Conservation (phyloP, 2,888 invertebrate genomes). For the Theretra japonica region DNA sequence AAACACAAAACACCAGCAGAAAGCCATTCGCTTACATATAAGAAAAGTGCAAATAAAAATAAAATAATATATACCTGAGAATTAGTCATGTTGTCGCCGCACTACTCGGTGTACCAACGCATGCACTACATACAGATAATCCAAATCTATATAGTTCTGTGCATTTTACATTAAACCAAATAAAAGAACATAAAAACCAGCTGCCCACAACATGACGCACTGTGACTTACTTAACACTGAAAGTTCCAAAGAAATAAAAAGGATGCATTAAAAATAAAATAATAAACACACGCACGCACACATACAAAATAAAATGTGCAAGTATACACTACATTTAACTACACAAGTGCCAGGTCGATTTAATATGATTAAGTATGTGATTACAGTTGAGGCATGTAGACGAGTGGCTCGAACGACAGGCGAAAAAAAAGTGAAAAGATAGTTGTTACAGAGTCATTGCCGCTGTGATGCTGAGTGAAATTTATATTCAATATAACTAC, state of each 20-base stretch:
- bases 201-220: slow-evolving; percentile 79
- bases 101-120: slow-evolving; percentile 74
- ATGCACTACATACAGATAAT: slow-evolving; percentile 81
- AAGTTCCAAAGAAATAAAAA: slow-evolving; percentile 73
- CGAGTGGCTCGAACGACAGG: slow-evolving; percentile 71
- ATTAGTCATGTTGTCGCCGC: slow-evolving; percentile 84
- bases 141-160: slow-evolving; percentile 74
- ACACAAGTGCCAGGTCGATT: slow-evolving; percentile 58
- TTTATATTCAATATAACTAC: slow-evolving; percentile 63
- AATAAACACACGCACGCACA: slow-evolving; percentile 26
- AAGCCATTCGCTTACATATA: slow-evolving; percentile 36
- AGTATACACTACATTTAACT: slow-evolving; percentile 51
- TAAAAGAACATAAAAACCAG: slow-evolving; percentile 76
- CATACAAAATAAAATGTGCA: slow-evolving; percentile 39
- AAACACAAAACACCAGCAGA: slow-evolving; percentile 23
- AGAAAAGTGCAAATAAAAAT: slow-evolving; percentile 60
- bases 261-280: slow-evolving; percentile 69
- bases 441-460: slow-evolving; percentile 61
- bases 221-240: slow-evolving; percentile 74
- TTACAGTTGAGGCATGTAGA: slow-evolving; percentile 61
- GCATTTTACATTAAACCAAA: slow-evolving; percentile 77
- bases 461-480: slow-evolving; percentile 69
- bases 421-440: slow-evolving; percentile 83
- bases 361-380: slow-evolving; percentile 59
- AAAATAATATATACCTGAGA: slow-evolving; percentile 83